phyloP scores from a whole-genome alignment of 2,113 vertebrate species.

The Eolophus roseicapilla region DNA sequence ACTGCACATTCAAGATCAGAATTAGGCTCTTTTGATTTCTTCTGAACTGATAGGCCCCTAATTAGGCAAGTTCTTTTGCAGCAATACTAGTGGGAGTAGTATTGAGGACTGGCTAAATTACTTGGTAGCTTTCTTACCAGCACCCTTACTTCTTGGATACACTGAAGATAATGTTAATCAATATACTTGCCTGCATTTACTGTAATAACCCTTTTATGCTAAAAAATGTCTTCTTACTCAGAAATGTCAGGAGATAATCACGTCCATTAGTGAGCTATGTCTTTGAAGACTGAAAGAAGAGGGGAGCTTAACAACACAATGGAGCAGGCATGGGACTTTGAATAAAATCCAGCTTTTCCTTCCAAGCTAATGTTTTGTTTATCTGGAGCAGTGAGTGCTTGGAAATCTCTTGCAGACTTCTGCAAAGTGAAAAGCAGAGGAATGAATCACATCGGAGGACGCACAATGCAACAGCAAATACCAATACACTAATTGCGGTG shows the following conservation, averaged over 20 bases:
- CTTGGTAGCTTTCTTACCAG: neutral
- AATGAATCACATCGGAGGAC: neutral
- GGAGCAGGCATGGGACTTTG: neutral
- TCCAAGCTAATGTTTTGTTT: neutral
- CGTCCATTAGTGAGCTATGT: neutral
- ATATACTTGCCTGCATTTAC: neutral
- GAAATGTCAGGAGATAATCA: neutral
- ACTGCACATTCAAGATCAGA: neutral
- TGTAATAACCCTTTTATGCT: neutral
- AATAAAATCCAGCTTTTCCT: neutral
- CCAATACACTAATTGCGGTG: neutral
- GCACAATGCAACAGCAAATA: neutral
- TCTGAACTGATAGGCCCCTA: neutral
- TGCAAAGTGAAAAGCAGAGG: neutral
- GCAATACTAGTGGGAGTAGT: neutral
- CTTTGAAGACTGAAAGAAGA: neutral
- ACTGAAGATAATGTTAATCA: neutral
- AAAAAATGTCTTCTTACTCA: neutral
- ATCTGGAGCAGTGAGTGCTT: neutral
- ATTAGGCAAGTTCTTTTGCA: neutral
- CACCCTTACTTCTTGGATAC: neutral
- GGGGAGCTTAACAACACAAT: neutral
- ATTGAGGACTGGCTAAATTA: neutral
- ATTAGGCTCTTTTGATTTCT: neutral
- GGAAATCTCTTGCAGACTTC: neutral